Base-by-base conservation (phyloP, 1,140 invertebrate species). In the Bombus turneri region DNA sequence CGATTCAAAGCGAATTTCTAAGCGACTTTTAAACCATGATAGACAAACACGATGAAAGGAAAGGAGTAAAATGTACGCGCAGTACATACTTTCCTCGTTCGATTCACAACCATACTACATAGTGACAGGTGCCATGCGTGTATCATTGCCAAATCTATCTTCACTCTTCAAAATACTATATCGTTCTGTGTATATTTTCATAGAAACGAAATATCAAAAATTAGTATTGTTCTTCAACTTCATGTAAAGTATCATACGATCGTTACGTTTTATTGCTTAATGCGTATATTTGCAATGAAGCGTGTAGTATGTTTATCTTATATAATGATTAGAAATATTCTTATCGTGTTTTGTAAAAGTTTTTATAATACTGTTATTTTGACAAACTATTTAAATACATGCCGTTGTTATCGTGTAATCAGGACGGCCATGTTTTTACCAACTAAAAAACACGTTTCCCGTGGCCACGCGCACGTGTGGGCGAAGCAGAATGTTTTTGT, bases 401-500 rank as follows among this genome's bases (percentile, higher is more conserved):
- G 53, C 43, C 6, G 74, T 72, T 79, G 83, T 79, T 80, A 84
- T 84, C 83, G 41, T 76, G 39, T 72, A 84, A 80, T 79, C 68
- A 41, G 57, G 18, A 43, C 83, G 68, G 83, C 83, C 83, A 84
- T 84, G 76, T 84, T 80, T 72, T 39, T 22, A 57, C 28, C 66
- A 59, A 8, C 53, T 79, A 62, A 81, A 85, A 85, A 85, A 85
- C 83, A 81, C 79, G 83, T 81, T 81, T 81, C 83, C 62, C 76
- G 81, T 74, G 34, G 72, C 25, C 76, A 64, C 71, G 81, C 81
- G 66, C 81, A 86, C 81, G 81, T 86, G 85, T 83, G 74, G 81
- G 66, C 81, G 66, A 83, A 83, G 1, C 66, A 71, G 81, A 83
- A 83, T 72, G 81, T 83, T 86, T 86, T 86, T 86, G 84, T 86